phyloP scores from a whole-genome alignment of 2,113 vertebrate genomes.

The Pygoscelis antarcticus region DNA sequence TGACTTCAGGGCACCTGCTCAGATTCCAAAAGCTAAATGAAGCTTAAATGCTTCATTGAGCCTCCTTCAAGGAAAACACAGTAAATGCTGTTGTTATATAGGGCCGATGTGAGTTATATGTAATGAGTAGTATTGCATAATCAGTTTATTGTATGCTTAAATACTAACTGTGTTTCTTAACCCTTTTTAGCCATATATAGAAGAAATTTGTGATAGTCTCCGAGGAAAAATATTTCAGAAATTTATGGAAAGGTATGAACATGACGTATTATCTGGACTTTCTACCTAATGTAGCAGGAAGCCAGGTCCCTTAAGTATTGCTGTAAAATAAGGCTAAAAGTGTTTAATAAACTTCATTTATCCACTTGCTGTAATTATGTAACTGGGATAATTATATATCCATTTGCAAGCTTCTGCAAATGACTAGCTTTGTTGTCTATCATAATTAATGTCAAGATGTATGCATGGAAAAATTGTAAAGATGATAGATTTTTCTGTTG shows the following conservation, averaged over 20 bases:
- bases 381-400: no score
- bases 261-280: not conserved
- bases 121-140: not conserved
- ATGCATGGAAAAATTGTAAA: not conserved
- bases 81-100: not conserved
- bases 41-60: not conserved
- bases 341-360: not conserved
- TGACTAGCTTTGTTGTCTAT: not conserved
- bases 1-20: not conserved
- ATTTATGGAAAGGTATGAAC: slow-evolving; percentile 93
- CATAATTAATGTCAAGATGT: not conserved
- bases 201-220: slow-evolving; percentile 97
- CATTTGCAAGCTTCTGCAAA: not conserved
- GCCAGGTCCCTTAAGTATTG: not conserved
- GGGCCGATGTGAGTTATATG: accelerated
- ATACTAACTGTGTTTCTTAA: not conserved
- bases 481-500: not conserved
- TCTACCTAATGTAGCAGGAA: not conserved
- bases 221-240: slow-evolving; percentile 94
- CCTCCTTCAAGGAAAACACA: not conserved
- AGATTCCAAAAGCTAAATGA: not conserved
- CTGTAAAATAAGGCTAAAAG: not conserved
- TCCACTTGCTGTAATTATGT: no score
- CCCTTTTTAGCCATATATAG: slow-evolving; percentile 85
- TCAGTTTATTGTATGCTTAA: not conserved